Percentiles rank a stretch among this genome's conserved stretches.
phyloP scores from a whole-genome alignment of 2,888 invertebrate genomes.

The Muschampia plurimacula region DNA sequence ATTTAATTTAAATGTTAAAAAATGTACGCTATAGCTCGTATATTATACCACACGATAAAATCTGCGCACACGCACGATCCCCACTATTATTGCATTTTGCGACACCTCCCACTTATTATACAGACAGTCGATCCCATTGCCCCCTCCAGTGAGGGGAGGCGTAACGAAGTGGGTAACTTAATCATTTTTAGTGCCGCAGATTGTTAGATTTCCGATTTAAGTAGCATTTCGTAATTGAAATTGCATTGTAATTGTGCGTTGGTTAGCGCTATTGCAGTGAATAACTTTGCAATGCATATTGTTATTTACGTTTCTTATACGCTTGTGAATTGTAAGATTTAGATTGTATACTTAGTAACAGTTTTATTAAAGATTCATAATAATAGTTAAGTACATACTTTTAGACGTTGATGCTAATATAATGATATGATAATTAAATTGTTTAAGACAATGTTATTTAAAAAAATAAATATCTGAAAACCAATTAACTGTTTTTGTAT shows the following conservation, averaged over 20 bases:
- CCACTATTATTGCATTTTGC: constrained; percentile 62
- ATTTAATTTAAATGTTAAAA: no score
- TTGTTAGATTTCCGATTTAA: constrained; percentile 45
- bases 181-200: constrained; percentile 38
- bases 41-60: constrained; percentile 55
- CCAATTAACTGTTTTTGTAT: no score
- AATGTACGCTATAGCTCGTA: constrained; percentile 37
- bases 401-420: no score
- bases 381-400: no score
- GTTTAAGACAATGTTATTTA: no score
- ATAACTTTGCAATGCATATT: constrained; percentile 14
- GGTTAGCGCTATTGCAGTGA: constrained; percentile 42
- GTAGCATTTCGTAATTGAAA: constrained; percentile 50
- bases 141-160: constrained; percentile 56
- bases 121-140: constrained; percentile 62
- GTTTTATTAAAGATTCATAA: no score
- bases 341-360: no score
- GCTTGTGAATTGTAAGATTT: not conserved
- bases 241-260: constrained; percentile 47
- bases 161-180: constrained; percentile 46
- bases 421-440: no score
- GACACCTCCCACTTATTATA: constrained; percentile 80
- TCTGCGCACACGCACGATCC: constrained; percentile 57
- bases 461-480: no score
- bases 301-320: not conserved